phyloP scores from a whole-genome alignment of 2,113 vertebrate genomes.

The Bubo scandiacus region DNA sequence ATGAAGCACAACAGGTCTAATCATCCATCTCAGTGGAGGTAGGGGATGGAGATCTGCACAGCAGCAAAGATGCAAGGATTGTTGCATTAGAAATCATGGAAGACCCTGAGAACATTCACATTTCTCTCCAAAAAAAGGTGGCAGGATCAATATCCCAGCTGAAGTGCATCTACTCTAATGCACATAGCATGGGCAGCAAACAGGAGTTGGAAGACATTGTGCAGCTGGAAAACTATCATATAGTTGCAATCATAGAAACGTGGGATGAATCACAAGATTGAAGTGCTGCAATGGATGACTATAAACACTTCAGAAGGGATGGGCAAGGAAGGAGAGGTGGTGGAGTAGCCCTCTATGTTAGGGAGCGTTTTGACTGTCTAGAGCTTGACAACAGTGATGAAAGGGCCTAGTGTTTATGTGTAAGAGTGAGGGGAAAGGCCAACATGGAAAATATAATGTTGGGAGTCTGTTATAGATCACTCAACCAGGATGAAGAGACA shows the following conservation, averaged over 20 bases:
- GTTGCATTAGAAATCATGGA: neutral
- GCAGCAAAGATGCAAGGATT: neutral
- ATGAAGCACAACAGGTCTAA: neutral
- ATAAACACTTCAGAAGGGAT: neutral
- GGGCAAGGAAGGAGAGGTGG: neutral
- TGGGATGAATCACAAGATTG: neutral
- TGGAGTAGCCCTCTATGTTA: neutral
- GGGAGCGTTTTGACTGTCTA: neutral
- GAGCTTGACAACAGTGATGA: neutral
- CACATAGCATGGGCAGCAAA: neutral
- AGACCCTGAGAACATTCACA: neutral
- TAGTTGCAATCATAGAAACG: neutral
- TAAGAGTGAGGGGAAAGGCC: neutral
- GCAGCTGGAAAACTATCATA: too few relatives aligned
- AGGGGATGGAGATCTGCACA: neutral
- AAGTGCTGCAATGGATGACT: neutral
- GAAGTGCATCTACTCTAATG: neutral
- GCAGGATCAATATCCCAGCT: neutral
- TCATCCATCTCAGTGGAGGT: neutral
- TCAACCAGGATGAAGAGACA: too few relatives aligned
- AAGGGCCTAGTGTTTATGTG: neutral
- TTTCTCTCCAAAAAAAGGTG: neutral
- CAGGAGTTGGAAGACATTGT: neutral
- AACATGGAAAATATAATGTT: neutral
- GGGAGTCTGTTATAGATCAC: neutral